Percentiles rank a stretch among this genome's conserved stretches.
Conservation (phyloP, 2,888 invertebrate genomes). For the Calliopum simillimum region DNA sequence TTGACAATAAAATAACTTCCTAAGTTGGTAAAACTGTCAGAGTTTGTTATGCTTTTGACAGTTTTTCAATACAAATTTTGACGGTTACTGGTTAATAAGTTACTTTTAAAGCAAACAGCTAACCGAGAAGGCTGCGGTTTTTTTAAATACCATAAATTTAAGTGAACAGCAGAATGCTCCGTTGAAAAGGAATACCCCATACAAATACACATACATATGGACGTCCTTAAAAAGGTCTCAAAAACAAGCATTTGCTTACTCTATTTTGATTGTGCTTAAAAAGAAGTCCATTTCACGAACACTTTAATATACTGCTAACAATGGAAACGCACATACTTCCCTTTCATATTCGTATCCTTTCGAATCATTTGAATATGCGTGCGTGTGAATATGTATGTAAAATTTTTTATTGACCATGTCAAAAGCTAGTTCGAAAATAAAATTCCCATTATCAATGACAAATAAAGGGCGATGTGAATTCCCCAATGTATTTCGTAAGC, state of each 20-base stretch:
- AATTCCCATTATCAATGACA: constrained; percentile 28
- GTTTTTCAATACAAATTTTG: no score
- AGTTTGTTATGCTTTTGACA: no score
- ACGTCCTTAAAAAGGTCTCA: constrained; percentile 1
- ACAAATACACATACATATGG: constrained; percentile 5
- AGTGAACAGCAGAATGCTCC: no score
- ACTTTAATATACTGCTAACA: constrained; percentile 9
- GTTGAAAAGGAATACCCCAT: no score
- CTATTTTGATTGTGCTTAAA: neutral
- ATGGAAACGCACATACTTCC: neutral
- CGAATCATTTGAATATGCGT: no score
- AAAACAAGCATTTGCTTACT: constrained; percentile 16
- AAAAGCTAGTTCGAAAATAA: constrained; percentile 25
- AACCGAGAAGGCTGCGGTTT: no score
- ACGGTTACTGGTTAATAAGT: no score
- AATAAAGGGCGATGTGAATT: constrained; percentile 19
- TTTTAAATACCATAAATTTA: no score
- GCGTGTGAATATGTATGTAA: neutral
- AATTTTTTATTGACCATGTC: constrained; percentile 24
- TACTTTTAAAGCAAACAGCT: no score
- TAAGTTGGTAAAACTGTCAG: no score
- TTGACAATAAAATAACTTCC: no score
- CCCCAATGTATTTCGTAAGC: constrained; percentile 13
- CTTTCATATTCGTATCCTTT: no score
- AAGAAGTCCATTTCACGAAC: neutral